Percentiles rank a stretch among this genome's conserved stretches.
Evolutionary conservation across 2,113 vertebrate genomes (phyloP).

Genomic region (Atrichornis clamosus): DNA sequence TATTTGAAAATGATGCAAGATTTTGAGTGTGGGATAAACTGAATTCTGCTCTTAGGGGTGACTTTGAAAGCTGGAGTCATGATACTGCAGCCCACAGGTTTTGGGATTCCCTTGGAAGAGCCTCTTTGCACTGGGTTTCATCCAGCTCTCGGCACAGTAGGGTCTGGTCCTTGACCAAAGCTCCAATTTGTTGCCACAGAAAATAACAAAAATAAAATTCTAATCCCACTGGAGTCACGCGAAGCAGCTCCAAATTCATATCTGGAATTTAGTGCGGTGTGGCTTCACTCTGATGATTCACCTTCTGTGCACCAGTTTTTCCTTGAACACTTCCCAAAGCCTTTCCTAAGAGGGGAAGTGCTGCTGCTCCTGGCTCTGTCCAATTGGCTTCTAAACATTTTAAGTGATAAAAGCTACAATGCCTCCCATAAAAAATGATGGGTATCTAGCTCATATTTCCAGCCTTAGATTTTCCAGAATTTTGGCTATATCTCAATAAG

Average conservation of each 20-base stretch:
- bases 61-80: not conserved
- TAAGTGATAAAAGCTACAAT: not conserved
- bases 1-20: conserved; percentile 8
- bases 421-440: not conserved
- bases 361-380: not conserved
- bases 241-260: not conserved
- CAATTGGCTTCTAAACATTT: not conserved
- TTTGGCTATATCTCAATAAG: not conserved
- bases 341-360: not conserved
- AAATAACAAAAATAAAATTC: conserved; percentile 9
- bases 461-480: not conserved
- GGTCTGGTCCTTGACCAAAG: not conserved
- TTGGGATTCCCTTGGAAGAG: not conserved
- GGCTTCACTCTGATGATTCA: not conserved
- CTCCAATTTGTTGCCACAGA: not conserved
- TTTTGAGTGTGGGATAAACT: not conserved
- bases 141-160: not conserved
- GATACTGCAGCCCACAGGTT: not conserved
- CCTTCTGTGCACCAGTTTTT: not conserved
- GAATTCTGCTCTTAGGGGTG: not conserved
- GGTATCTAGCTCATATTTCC: not conserved
- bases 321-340: not conserved
- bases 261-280: not conserved
- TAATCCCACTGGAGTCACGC: not conserved
- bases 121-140: not conserved